A percentile compares a stretch with the other conserved stretches of the same genome.
Conservation (phyloP, 2,888 invertebrate species). For the Synergus gifuensis region DNA sequence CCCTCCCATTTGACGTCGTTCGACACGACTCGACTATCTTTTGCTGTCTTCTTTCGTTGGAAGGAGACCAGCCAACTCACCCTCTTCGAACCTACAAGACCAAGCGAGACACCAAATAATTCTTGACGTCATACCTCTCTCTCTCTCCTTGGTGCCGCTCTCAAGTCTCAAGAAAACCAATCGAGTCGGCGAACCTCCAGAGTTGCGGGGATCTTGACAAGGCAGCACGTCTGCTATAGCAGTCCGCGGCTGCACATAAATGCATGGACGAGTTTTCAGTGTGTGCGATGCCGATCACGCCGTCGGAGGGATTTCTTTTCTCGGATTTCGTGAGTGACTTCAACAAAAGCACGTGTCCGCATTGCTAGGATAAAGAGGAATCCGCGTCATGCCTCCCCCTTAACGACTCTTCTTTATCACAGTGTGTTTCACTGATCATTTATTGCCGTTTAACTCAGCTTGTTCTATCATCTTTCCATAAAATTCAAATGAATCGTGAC, state of each 20-base stretch:
- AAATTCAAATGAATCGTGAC: constrained; percentile 39
- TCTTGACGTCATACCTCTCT: constrained; percentile 28
- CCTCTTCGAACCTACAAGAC: constrained; percentile 5
- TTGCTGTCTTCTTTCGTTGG: background rate
- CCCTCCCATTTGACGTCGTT: background rate
- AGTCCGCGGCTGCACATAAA: constrained; percentile 9
- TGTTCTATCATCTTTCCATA: constrained; percentile 25
- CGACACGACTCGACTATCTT: background rate
- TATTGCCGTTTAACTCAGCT: background rate
- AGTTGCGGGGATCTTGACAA: constrained; percentile 28
- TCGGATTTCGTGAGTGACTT: constrained; percentile 15
- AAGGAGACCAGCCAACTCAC: constrained; percentile 7
- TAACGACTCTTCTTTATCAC: background rate
- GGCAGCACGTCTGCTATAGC: constrained; percentile 27
- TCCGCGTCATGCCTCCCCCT: background rate
- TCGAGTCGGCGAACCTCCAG: constrained; percentile 33
- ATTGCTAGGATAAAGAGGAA: constrained; percentile 2
- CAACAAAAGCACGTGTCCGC: constrained; percentile 16
- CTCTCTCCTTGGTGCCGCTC: constrained; percentile 8
- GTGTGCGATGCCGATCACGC: constrained; percentile 21
- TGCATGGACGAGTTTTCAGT: constrained; percentile 22
- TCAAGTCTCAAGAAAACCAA: constrained; percentile 32
- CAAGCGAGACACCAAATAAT: constrained; percentile 17
- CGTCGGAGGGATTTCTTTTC: constrained; percentile 13
- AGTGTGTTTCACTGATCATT: background rate